Conservation (phyloP, 1,140 invertebrate genomes). For the Atta colombica region DNA sequence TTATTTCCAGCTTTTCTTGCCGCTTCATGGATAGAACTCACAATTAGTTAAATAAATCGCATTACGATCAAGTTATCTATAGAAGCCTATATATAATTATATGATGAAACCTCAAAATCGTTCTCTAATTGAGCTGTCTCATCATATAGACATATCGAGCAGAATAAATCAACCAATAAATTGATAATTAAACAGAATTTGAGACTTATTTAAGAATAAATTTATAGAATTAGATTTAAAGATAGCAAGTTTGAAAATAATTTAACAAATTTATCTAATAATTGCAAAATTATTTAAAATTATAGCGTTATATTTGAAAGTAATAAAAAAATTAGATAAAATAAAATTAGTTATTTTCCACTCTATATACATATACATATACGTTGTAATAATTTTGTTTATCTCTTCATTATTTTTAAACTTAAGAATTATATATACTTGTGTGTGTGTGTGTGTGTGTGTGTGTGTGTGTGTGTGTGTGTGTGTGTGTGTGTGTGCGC, state of each 20-base stretch:
- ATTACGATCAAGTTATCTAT: constrained; percentile 44
- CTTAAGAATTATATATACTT: too few relatives aligned
- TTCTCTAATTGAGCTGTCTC: neutral
- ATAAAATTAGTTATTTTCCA: too few relatives aligned
- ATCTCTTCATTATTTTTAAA: too few relatives aligned
- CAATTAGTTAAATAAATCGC: constrained; percentile 41
- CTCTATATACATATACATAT: too few relatives aligned
- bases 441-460: too few relatives aligned
- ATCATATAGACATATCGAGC: neutral
- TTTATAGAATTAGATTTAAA: neutral
- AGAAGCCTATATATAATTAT: neutral
- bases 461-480: too few relatives aligned
- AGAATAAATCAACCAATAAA: neutral
- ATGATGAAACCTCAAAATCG: neutral
- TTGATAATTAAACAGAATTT: neutral
- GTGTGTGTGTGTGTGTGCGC: too few relatives aligned
- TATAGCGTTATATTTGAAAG: too few relatives aligned
- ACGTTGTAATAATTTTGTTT: too few relatives aligned
- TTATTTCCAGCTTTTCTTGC: constrained; percentile 50
- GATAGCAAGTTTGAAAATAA: neutral
- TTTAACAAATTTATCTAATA: neutral
- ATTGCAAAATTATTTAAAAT: too few relatives aligned
- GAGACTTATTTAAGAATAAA: neutral
- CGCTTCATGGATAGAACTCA: constrained; percentile 46
- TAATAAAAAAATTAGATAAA: too few relatives aligned